Conservation (phyloP, 2,113 vertebrate species). For the Podarcis muralis region DNA sequence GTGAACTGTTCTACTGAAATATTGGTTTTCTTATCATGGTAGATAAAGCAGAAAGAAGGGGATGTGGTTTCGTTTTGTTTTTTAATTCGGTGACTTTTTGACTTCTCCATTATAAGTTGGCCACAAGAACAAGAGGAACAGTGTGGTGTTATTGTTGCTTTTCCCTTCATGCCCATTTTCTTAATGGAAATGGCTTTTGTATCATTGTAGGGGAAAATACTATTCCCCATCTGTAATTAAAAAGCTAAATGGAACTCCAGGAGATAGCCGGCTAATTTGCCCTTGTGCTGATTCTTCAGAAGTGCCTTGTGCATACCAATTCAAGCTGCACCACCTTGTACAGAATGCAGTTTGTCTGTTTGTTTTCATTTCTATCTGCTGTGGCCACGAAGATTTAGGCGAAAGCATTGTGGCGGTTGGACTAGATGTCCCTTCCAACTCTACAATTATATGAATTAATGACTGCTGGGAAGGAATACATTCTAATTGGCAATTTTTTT, state of each 20-base stretch:
- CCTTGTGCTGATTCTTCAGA: slow-evolving; percentile 25
- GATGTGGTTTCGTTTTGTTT: background rate
- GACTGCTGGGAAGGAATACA: background rate
- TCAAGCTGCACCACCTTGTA: background rate
- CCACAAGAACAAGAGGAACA: slow-evolving; percentile 2
- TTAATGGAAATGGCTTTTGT: slow-evolving; percentile 26
- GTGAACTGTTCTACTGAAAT: slow-evolving; percentile 29
- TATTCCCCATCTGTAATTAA: slow-evolving; percentile 41
- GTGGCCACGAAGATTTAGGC: background rate
- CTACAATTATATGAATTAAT: background rate
- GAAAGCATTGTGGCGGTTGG: background rate
- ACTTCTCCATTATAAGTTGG: background rate
- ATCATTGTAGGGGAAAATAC: slow-evolving; percentile 9
- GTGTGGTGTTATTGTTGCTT: slow-evolving; percentile 11
- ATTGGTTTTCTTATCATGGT: slow-evolving; percentile 46
- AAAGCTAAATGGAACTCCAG: slow-evolving; percentile 24
- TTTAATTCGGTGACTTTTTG: slow-evolving; percentile 39
- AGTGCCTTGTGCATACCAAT: slow-evolving; percentile 8
- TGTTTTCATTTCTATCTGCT: background rate
- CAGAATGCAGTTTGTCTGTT: background rate
- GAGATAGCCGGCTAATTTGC: slow-evolving; percentile 21
- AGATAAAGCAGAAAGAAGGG: slow-evolving; percentile 29
- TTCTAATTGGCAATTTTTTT: slow-evolving; percentile 15
- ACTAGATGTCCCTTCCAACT: too few species aligned
- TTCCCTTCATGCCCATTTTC: slow-evolving; percentile 28